Base-by-base conservation (phyloP, 2,797 vertebrate species). In the Echiichthys vipera region DNA sequence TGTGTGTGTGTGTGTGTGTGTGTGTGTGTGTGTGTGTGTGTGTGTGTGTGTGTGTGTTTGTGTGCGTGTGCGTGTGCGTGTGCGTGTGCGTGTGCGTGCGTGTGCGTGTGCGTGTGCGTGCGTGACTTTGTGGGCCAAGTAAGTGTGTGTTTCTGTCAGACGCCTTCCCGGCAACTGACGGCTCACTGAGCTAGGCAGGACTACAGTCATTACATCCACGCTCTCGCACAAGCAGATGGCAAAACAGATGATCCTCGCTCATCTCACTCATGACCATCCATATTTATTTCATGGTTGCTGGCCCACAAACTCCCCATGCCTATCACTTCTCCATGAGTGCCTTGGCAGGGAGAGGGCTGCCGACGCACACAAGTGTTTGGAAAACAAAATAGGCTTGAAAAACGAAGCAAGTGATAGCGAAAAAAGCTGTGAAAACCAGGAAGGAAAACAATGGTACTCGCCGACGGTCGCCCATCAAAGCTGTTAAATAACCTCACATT, bases 221-320 rank as follows among this genome's bases (percentile, higher is more conserved):
- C 86, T 89, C 88, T 90, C 75, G 78, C 86, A 82, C 89, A 93
- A 94, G 89, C 95, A 95, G 94, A 95, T 95, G 95, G 95, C 92
- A 86, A 93, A 94, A 90, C 94, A 95, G 94, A 95, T 95, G 94
- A 95, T 94, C 91, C 88, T 89, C 88, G 85, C 94, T 93, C 93
- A 91, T 94, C 92, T 93, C 91, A 91, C 92, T 93, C 93, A 94
- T 93, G 91, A 93, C 91, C 91, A 89, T 95, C 93, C 94, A 94
- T 95, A 95, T 95, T 95, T 95, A 94, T 95, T 95, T 95, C 93
- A 94, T 92, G 92, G 92, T 93, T 91, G 91, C 93, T 94, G 93
- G 90, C 93, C 91, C 89, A 82, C 86, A 92, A 84, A 90, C 88
- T 89, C 87, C 91, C 90, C 88, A 80, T 83, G 88, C 91, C 92